phyloP scores from a whole-genome alignment of 1,140 invertebrate genomes.

The Sycophaga agraensis region DNA sequence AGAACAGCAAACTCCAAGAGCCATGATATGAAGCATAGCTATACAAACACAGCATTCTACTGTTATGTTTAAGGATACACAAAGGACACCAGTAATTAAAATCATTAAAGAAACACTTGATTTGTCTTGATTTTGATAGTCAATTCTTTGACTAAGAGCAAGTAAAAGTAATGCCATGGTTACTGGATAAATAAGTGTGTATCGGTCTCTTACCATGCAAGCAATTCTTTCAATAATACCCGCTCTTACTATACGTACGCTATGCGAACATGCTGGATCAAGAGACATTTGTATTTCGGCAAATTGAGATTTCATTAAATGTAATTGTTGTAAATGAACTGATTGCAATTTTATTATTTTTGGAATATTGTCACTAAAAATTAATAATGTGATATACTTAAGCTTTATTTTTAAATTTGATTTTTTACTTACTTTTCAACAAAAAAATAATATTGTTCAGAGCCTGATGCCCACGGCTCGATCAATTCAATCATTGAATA shows the following conservation, averaged over 20 bases:
- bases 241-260: conserved; percentile 46
- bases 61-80: conserved; percentile 33
- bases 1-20: conserved; percentile 51
- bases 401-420: not conserved
- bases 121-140: conserved; percentile 30
- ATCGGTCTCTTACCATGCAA: conserved; percentile 47
- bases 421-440: conserved; percentile 56
- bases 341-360: conserved; percentile 58
- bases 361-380: conserved; percentile 53
- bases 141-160: conserved; percentile 43
- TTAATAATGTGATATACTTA: conserved; percentile 13
- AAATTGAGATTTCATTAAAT: conserved; percentile 36
- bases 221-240: conserved; percentile 45
- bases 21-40: conserved; percentile 55
- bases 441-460: conserved; percentile 63
- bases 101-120: conserved; percentile 28
- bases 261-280: conserved; percentile 64
- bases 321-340: conserved; percentile 15
- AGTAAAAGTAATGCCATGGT: conserved; percentile 46
- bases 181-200: conserved; percentile 46
- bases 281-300: conserved; percentile 59
- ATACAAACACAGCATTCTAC: conserved; percentile 53
- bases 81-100: conserved; percentile 38
- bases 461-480: conserved; percentile 65
- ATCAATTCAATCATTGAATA: conserved; percentile 64